phyloP scores from a whole-genome alignment of 2,888 invertebrate species.

The Alcis repandata region DNA sequence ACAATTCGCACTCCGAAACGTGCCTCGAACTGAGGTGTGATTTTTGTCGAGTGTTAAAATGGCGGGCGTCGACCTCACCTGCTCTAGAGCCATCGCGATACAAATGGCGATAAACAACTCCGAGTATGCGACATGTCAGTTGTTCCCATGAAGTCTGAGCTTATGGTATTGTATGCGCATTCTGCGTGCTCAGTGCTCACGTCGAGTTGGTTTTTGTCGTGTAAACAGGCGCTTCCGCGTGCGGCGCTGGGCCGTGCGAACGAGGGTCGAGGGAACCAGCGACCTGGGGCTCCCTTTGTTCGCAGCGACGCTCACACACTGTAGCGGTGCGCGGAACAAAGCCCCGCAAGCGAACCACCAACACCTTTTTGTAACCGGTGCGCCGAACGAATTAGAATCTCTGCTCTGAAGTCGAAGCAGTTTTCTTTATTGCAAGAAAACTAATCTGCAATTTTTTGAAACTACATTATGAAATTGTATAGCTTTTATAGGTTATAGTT shows the following conservation, averaged over 20 bases:
- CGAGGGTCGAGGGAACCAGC: conserved; percentile 75
- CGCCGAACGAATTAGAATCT: conserved; percentile 13
- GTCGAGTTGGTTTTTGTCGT: conserved; percentile 69
- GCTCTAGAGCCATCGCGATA: conserved; percentile 35
- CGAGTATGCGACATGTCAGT: conserved; percentile 44
- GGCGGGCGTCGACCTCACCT: conserved; percentile 44
- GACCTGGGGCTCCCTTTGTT: conserved; percentile 79
- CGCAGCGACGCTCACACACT: conserved; percentile 60
- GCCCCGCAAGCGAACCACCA: conserved; percentile 34
- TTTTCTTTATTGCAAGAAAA: conserved; percentile 4
- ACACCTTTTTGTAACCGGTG: conserved; percentile 42
- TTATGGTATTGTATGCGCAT: conserved; percentile 64
- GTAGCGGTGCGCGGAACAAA: conserved; percentile 50
- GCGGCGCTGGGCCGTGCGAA: conserved; percentile 75
- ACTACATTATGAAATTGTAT: neutral
- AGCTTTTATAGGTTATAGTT: neutral
- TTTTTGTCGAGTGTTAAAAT: conserved; percentile 41
- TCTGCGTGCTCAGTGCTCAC: conserved; percentile 65
- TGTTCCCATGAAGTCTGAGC: conserved; percentile 63
- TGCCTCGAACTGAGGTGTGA: conserved; percentile 31
- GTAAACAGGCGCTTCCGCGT: conserved; percentile 77
- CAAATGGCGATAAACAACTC: conserved; percentile 45
- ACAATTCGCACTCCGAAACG: conserved; percentile 37
- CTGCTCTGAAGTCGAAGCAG: conserved; percentile 1
- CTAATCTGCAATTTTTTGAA: neutral